These are phyloP conservation scores for Bradynema listronoti DNA, from an alignment of 1,140 invertebrate species.

Conservation along the genomic window DNA sequence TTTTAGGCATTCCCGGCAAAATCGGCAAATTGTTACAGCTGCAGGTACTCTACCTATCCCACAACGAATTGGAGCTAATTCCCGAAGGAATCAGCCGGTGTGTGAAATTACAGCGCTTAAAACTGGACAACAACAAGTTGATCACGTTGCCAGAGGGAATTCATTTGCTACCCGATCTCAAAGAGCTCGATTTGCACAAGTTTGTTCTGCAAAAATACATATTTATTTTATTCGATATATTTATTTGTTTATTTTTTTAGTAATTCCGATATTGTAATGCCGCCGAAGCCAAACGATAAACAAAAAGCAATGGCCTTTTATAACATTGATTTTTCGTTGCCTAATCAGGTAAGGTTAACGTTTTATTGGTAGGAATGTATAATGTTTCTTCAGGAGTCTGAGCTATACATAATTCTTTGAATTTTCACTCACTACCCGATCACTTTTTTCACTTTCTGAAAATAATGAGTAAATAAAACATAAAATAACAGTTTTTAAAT, in stretches of 20 bases:
- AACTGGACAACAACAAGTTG: slow-evolving; percentile 82
- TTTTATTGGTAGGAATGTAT: no score
- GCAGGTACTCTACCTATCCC: slow-evolving; percentile 89
- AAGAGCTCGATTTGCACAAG: slow-evolving; percentile 59
- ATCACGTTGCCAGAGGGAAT: slow-evolving; percentile 95
- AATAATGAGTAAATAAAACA: no score
- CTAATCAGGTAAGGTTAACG: slow-evolving; percentile 63
- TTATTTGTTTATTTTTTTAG: slow-evolving; percentile 31
- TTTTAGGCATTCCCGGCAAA: slow-evolving; percentile 89
- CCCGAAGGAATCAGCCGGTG: slow-evolving; percentile 94
- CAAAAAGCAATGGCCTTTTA: slow-evolving; percentile 67
- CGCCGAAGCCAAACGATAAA: slow-evolving; percentile 80
- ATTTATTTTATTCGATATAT: slow-evolving; percentile 1
- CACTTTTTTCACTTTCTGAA: no score
- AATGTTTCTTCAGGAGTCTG: no score
- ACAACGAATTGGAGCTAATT: slow-evolving; percentile 95
- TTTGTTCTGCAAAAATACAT: slow-evolving; percentile 11
- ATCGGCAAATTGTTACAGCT: slow-evolving; percentile 88
- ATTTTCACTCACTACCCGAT: no score
- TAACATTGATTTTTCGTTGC: slow-evolving; percentile 96
- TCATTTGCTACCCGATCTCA: slow-evolving; percentile 79
- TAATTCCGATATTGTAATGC: slow-evolving; percentile 93
- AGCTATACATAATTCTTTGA: no score
- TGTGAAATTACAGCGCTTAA: slow-evolving; percentile 86
- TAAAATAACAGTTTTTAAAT: no score